Evolutionary conservation across 2,797 vertebrate species (phyloP).

Genomic region (Enteromius viviparus): DNA sequence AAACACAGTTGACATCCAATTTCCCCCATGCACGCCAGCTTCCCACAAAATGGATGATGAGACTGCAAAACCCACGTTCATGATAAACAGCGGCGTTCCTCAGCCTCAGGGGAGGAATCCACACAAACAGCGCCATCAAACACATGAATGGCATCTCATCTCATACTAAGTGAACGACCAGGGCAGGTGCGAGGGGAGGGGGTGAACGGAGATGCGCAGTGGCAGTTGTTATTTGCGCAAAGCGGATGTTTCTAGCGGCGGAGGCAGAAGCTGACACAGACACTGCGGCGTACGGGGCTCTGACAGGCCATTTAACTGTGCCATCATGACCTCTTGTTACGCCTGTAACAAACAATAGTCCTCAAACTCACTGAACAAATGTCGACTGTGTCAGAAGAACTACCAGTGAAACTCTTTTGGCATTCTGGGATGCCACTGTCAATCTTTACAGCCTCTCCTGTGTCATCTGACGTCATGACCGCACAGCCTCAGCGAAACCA

Average conservation of each 20-base stretch:
- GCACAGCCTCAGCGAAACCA: background rate
- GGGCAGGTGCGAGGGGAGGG: slow-evolving; percentile 53
- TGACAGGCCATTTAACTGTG: slow-evolving; percentile 26
- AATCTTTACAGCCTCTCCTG: background rate
- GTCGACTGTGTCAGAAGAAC: slow-evolving; percentile 17
- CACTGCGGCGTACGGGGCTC: background rate
- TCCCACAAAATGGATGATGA: slow-evolving; percentile 58
- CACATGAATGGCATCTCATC: slow-evolving; percentile 72
- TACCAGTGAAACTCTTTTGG: slow-evolving; percentile 19
- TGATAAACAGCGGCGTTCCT: slow-evolving; percentile 53
- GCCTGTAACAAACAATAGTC: slow-evolving; percentile 24
- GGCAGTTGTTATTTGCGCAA: slow-evolving; percentile 68
- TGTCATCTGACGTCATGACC: slow-evolving; percentile 17
- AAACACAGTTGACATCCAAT: slow-evolving; percentile 71
- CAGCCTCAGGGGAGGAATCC: slow-evolving; percentile 65
- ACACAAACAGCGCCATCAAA: slow-evolving; percentile 67
- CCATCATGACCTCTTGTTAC: slow-evolving; percentile 39
- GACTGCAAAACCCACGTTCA: slow-evolving; percentile 47
- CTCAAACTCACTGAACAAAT: slow-evolving; percentile 18
- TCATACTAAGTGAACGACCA: slow-evolving; percentile 63
- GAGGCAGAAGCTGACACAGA: background rate
- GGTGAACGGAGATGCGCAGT: slow-evolving; percentile 53
- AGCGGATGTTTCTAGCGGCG: background rate
- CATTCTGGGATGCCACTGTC: slow-evolving; percentile 16
- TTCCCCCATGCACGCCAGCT: slow-evolving; percentile 48